Evolutionary conservation across 2,888 invertebrate species (phyloP).

Genomic region (Nudaria mundana): DNA sequence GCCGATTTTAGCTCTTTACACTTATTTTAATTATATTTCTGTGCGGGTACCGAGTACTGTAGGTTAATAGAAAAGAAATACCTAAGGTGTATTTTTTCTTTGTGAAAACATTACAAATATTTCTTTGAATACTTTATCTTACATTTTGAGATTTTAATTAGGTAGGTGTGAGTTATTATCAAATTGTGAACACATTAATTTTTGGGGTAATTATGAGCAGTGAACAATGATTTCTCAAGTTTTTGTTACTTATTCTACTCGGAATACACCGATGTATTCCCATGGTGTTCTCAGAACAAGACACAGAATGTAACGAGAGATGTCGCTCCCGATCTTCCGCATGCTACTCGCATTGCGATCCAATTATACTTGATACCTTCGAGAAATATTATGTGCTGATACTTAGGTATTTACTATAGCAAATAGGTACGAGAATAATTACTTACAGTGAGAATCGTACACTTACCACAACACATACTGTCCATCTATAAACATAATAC

Average conservation of each 20-base stretch:
- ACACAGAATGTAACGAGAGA: constrained; percentile 76
- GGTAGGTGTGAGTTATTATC: constrained; percentile 16
- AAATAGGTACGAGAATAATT: constrained; percentile 42
- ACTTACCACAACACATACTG: constrained; percentile 51
- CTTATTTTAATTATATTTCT: too few species aligned
- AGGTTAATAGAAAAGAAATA: too few species aligned
- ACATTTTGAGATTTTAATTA: constrained; percentile 18
- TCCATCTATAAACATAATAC: constrained; percentile 29
- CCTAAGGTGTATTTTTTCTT: too few species aligned
- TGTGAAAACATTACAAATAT: constrained; percentile 25
- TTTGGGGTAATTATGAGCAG: constrained; percentile 17
- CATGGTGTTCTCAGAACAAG: constrained; percentile 75
- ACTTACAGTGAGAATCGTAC: constrained; percentile 71
- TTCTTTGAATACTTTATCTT: constrained; percentile 14
- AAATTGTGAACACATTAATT: constrained; percentile 21
- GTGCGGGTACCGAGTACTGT: too few species aligned
- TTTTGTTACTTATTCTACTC: constrained; percentile 18
- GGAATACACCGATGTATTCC: constrained; percentile 45
- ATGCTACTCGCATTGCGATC: constrained; percentile 73
- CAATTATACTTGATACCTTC: constrained; percentile 74
- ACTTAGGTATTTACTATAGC: constrained; percentile 58
- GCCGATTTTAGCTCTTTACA: too few species aligned
- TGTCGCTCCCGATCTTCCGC: constrained; percentile 71
- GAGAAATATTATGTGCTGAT: constrained; percentile 69
- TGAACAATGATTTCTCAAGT: constrained; percentile 24